Percentiles rank a stretch among this genome's conserved stretches.
phyloP scores from a whole-genome alignment of 1,140 invertebrate genomes.

The Drosophila insularis region DNA sequence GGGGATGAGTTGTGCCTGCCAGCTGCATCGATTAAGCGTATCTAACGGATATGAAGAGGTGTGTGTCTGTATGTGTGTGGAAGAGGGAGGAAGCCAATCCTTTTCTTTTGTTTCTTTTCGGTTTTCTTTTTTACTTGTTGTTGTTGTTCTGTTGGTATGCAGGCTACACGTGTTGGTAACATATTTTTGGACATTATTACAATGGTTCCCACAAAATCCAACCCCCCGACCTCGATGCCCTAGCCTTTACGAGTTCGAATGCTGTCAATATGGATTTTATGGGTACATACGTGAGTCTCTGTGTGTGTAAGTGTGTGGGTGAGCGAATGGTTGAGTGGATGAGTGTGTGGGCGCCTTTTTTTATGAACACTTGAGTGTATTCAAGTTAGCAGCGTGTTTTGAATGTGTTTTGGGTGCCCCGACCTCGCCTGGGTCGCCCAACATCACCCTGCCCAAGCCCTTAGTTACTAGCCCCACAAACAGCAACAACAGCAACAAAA shows the following conservation, averaged over 20 bases:
- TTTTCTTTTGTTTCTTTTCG: conserved; percentile 49
- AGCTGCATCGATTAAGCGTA: conserved; percentile 74
- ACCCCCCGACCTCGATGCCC: conserved; percentile 13
- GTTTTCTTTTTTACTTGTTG: conserved; percentile 6
- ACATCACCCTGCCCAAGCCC: not conserved
- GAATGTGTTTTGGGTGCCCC: conserved; percentile 52
- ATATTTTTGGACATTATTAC: conserved; percentile 81
- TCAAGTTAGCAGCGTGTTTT: conserved; percentile 73
- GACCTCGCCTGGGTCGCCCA: not conserved
- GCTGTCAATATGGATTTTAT: conserved; percentile 71
- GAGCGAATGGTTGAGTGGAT: not conserved
- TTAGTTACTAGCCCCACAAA: not conserved
- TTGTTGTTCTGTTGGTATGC: conserved; percentile 21
- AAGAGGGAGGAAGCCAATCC: conserved; percentile 30
- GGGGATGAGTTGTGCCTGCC: not conserved
- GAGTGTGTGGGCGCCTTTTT: conserved; percentile 34
- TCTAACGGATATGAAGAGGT: conserved; percentile 33
- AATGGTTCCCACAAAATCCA: conserved; percentile 54
- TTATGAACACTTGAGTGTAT: conserved; percentile 72
- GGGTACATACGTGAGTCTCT: conserved; percentile 1
- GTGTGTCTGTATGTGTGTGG: not conserved
- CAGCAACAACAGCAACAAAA: not conserved
- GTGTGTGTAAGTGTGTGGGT: conserved; percentile 1
- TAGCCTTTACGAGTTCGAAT: conserved; percentile 40
- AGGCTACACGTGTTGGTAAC: conserved; percentile 75